Conservation (phyloP, 2,113 vertebrate species). For the Raja brachyura region DNA sequence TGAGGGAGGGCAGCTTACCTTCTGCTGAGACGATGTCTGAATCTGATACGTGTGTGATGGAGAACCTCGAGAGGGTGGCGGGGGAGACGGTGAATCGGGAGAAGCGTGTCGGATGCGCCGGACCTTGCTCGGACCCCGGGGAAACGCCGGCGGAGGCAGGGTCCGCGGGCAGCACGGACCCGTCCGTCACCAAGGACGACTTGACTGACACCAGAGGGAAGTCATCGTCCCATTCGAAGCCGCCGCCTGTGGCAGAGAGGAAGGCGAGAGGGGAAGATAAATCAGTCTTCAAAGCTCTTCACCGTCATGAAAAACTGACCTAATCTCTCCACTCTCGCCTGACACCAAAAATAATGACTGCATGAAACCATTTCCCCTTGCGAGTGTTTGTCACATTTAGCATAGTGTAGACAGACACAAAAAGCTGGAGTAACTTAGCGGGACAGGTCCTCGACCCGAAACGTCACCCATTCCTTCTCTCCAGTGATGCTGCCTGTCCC, state of each 20-base stretch:
- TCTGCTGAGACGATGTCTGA: slow-evolving; percentile 67
- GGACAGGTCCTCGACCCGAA: too few species aligned
- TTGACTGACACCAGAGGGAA: slow-evolving; percentile 58
- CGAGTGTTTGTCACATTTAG: too few species aligned
- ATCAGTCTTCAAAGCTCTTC: not conserved
- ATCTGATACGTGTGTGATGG: slow-evolving; percentile 90
- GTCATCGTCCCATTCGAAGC: slow-evolving; percentile 60
- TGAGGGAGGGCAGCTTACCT: slow-evolving; percentile 59
- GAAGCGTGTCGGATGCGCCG: slow-evolving; percentile 52
- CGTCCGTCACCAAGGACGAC: slow-evolving; percentile 50
- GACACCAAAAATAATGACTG: too few species aligned
- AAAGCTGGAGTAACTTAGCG: too few species aligned
- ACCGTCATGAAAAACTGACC: not conserved
- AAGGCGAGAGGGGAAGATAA: not conserved
- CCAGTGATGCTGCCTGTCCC: too few species aligned
- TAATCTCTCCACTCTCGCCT: not conserved
- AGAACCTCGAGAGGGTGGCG: slow-evolving; percentile 75
- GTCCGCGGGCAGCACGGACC: slow-evolving; percentile 37
- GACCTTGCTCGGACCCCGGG: slow-evolving; percentile 48
- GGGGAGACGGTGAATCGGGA: slow-evolving; percentile 88
- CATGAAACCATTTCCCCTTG: too few species aligned
- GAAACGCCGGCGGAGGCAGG: slow-evolving; percentile 41
- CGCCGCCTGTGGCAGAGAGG: slow-evolving; percentile 32
- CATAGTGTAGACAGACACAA: too few species aligned
- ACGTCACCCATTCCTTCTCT: too few species aligned